A percentile compares a stretch with the other conserved stretches of the same genome.
phyloP scores from a whole-genome alignment of 2,113 vertebrate genomes.

The Corapipo altera region DNA sequence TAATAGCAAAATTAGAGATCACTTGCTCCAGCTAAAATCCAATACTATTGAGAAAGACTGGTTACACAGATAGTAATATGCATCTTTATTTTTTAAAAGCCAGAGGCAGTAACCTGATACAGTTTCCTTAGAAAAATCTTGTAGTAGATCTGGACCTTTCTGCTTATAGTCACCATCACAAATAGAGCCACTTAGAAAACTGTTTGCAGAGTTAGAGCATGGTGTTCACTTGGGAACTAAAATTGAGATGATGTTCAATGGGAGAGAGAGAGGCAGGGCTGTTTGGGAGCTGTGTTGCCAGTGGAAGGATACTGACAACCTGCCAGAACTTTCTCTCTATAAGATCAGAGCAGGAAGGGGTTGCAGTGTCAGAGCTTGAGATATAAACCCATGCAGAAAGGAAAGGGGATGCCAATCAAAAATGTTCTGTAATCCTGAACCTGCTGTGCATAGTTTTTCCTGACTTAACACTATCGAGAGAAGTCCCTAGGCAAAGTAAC shows the following conservation, averaged over 20 bases:
- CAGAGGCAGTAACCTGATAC: neutral
- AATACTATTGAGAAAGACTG: neutral
- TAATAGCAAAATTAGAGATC: neutral
- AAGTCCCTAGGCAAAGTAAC: neutral
- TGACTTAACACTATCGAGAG: neutral
- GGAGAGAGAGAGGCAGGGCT: neutral
- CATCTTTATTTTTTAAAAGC: neutral
- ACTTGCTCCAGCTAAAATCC: neutral
- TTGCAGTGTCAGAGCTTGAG: neutral
- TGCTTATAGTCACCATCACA: neutral
- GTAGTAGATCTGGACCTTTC: neutral
- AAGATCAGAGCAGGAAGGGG: neutral
- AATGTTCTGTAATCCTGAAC: neutral
- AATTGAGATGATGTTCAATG: neutral
- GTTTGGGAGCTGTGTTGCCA: neutral
- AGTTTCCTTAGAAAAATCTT: neutral
- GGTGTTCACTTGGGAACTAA: neutral
- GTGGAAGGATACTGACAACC: neutral
- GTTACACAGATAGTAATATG: neutral
- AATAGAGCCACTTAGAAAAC: neutral
- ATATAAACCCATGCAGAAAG: neutral
- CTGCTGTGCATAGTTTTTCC: neutral
- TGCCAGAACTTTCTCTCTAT: neutral
- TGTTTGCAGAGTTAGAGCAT: neutral
- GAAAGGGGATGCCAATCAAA: neutral